Percentiles rank a stretch among this genome's conserved stretches.
phyloP scores from a whole-genome alignment of 2,797 vertebrate genomes.

The Manis crassicaudata region DNA sequence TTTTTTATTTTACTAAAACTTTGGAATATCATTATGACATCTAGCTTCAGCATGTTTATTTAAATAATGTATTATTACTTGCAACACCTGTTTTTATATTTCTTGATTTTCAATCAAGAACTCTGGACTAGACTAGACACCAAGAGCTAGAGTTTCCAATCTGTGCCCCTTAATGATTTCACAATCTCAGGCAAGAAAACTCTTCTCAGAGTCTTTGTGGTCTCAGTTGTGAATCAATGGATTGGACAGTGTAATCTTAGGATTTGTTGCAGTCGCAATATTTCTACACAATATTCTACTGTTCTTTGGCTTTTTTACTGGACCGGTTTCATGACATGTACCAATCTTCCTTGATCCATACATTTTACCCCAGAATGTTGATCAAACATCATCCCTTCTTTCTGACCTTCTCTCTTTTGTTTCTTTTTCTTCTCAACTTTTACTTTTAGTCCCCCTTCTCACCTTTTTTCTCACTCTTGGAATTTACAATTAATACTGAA shows the following conservation, averaged over 20 bases:
- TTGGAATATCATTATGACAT: not conserved
- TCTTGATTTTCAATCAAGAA: not conserved
- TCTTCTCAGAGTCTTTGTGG: not conserved
- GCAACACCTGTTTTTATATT: not conserved
- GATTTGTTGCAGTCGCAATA: not conserved
- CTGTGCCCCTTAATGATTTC: not conserved
- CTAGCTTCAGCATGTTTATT: not conserved
- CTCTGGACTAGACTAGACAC: too few relatives aligned
- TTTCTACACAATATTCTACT: not conserved
- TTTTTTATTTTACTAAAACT: not conserved
- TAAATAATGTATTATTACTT: slow-evolving; percentile 20
- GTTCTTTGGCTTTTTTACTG: not conserved
- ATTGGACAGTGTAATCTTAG: not conserved
- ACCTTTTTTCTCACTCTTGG: not conserved
- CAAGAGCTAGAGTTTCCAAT: not conserved
- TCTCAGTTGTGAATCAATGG: not conserved
- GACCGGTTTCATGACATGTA: not conserved
- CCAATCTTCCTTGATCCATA: not conserved
- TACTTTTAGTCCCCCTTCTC: not conserved
- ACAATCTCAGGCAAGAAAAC: not conserved
- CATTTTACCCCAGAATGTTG: not conserved
- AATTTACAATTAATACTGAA: not conserved
- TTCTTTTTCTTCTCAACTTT: not conserved
- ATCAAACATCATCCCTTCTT: not conserved
- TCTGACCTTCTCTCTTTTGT: not conserved